A percentile compares a stretch with the other conserved stretches of the same genome.
phyloP scores from a whole-genome alignment of 2,113 vertebrate genomes.

The Catagonus wagneri region DNA sequence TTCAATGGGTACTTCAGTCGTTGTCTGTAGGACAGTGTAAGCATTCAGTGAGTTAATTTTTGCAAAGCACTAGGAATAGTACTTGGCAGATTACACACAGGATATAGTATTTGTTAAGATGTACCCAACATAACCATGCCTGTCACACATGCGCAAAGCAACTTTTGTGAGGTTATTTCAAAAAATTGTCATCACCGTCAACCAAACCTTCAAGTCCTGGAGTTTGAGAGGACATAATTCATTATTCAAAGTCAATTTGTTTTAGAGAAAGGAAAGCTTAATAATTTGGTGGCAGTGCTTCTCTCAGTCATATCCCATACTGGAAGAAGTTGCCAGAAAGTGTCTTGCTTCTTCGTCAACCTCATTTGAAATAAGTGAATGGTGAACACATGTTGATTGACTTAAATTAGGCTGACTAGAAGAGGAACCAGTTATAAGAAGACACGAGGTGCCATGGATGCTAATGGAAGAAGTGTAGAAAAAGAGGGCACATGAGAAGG shows the following conservation, averaged over 20 bases:
- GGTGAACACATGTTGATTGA: background rate
- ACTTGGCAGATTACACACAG: background rate
- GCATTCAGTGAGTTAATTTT: background rate
- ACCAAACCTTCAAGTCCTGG: background rate
- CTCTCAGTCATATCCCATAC: background rate
- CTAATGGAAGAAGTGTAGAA: background rate
- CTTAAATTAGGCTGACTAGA: background rate
- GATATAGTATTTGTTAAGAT: background rate
- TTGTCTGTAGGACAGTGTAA: slow-evolving; percentile 68
- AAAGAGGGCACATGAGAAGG: background rate
- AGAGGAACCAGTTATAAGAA: background rate
- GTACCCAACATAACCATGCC: background rate
- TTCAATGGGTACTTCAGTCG: slow-evolving; percentile 83
- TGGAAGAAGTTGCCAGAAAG: background rate
- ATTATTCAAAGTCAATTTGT: background rate
- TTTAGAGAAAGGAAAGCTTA: background rate
- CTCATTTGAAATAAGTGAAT: background rate
- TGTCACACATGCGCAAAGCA: background rate
- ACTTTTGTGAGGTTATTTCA: background rate
- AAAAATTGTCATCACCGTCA: background rate
- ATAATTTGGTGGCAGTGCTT: background rate
- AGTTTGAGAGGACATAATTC: background rate
- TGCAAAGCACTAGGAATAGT: background rate
- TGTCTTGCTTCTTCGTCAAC: background rate
- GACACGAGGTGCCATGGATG: background rate